phyloP scores from a whole-genome alignment of 37 sponge, comb jelly and placozoan genomes.

The Petrosia ficiformis region DNA sequence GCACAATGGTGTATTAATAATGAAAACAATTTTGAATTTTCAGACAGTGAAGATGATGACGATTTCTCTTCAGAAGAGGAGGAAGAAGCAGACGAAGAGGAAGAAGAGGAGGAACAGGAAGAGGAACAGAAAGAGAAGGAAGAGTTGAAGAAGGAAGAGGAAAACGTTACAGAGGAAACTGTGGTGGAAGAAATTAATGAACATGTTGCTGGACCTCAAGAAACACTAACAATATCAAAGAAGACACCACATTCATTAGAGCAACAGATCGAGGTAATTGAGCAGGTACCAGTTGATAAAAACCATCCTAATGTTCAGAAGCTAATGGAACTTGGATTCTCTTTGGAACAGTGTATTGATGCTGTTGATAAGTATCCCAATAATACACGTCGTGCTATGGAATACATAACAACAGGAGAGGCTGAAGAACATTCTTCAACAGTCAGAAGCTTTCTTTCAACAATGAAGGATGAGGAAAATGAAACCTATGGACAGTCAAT shows the following conservation, averaged over 20 bases:
- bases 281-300: constrained; percentile 10
- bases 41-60: not conserved
- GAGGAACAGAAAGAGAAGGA: not conserved
- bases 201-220: not conserved
- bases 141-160: too few species aligned
- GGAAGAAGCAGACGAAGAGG: not conserved
- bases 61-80: not conserved
- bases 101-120: too few species aligned
- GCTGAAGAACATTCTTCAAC: too few species aligned
- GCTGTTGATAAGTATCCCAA: constrained; percentile 12
- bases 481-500: too few species aligned
- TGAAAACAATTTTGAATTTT: not conserved
- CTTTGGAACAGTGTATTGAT: constrained; percentile 15
- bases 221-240: not conserved
- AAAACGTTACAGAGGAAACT: not conserved
- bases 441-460: too few species aligned
- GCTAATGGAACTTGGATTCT: constrained; percentile 1
- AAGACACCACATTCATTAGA: too few species aligned
- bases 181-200: too few species aligned
- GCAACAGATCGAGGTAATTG: constrained; percentile 2
- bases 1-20: constrained; percentile 17
- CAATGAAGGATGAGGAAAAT: too few species aligned
- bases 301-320: constrained; percentile 25
- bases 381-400: not conserved
- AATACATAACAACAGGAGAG: too few species aligned